These are phyloP conservation scores for Eugnorisma glareosa DNA, from an alignment of 2,888 invertebrate genomes.

Conservation along the genomic window DNA sequence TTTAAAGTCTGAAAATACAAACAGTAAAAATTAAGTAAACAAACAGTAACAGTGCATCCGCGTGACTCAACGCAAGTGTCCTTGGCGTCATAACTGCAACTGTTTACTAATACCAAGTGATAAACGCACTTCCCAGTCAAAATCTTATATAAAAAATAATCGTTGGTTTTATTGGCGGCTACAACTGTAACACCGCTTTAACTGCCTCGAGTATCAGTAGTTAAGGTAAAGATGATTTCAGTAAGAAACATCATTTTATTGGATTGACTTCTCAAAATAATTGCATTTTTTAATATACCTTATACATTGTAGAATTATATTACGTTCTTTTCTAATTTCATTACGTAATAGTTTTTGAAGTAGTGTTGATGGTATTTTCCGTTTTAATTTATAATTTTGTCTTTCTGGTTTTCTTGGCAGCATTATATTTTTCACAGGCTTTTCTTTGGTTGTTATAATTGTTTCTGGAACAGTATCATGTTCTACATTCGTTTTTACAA, in stretches of 20 bases:
- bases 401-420: constrained; percentile 47
- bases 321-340: constrained; percentile 96
- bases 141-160: too few relatives aligned
- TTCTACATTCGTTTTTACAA: constrained; percentile 58
- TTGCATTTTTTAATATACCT: constrained; percentile 94
- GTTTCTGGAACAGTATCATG: constrained; percentile 55
- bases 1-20: too few relatives aligned
- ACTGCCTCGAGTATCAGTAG: too few relatives aligned
- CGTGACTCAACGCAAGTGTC: too few relatives aligned
- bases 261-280: constrained; percentile 90
- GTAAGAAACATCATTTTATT: constrained; percentile 36
- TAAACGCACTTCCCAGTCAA: too few relatives aligned
- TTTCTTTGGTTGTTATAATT: constrained; percentile 28
- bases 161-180: too few relatives aligned
- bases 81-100: too few relatives aligned
- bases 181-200: too few relatives aligned
- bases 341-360: constrained; percentile 93
- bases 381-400: constrained; percentile 66
- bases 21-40: too few relatives aligned
- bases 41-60: too few relatives aligned
- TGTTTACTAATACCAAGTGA: too few relatives aligned
- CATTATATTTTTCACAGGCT: constrained; percentile 20
- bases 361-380: constrained; percentile 89
- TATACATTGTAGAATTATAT: constrained; percentile 96
- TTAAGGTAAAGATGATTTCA: neutral